These are phyloP conservation scores for Mastacembelus armatus DNA, from an alignment of 2,797 vertebrate genomes.

Conservation along the genomic window DNA sequence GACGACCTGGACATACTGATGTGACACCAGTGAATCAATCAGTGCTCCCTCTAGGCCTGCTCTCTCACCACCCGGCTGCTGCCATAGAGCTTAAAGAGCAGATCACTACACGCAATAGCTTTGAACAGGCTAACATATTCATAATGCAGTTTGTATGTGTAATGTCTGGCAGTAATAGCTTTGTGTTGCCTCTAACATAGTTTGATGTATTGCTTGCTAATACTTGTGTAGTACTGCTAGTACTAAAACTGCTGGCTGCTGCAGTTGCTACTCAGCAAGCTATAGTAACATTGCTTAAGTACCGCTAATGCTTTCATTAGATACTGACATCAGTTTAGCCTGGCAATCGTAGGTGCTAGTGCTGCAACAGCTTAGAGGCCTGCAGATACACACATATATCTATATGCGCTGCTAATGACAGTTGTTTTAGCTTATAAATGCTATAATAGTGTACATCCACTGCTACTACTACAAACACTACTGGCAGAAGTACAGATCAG, in stretches of 20 bases:
- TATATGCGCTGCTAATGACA: neutral
- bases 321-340: constrained; percentile 7
- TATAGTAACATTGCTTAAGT: constrained; percentile 14
- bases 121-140: constrained; percentile 13
- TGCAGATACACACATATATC: constrained; percentile 2
- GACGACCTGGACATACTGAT: constrained; percentile 97
- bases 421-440: constrained; percentile 29
- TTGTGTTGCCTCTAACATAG: constrained; percentile 26
- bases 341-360: constrained; percentile 23
- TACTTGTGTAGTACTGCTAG: constrained; percentile 19
- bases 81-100: constrained; percentile 27
- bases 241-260: constrained; percentile 16
- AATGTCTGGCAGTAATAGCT: constrained; percentile 15
- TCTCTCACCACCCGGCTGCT: constrained; percentile 28
- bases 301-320: constrained; percentile 33
- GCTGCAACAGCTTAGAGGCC: constrained; percentile 14
- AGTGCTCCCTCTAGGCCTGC: constrained; percentile 90
- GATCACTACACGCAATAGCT: constrained; percentile 28
- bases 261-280: constrained; percentile 1
- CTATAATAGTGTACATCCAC: constrained; percentile 9
- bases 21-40: constrained; percentile 91
- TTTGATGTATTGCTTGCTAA: constrained; percentile 39
- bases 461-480: constrained; percentile 40
- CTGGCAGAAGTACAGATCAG: constrained; percentile 52
- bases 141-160: constrained; percentile 30